phyloP scores from a whole-genome alignment of 2,888 invertebrate species.

The Scaptomyza cyrtandrae region DNA sequence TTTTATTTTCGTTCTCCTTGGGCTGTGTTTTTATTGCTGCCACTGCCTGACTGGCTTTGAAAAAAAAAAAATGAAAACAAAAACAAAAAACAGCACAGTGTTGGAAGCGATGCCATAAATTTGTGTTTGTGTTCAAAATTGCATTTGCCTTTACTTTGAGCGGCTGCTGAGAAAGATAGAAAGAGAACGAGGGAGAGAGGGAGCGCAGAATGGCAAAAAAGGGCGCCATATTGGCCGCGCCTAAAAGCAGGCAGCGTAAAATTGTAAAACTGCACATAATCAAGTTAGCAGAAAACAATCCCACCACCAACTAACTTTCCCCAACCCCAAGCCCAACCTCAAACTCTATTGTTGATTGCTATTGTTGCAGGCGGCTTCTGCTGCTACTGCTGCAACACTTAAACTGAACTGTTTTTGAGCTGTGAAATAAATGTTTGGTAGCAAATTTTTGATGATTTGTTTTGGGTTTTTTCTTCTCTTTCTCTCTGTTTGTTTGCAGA shows the following conservation, averaged over 20 bases:
- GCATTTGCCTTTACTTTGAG: conserved; percentile 78
- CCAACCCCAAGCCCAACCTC: not conserved
- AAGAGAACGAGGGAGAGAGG: conserved; percentile 7
- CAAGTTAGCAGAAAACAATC: conserved; percentile 56
- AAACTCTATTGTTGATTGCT: conserved; percentile 31
- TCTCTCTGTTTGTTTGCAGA: conserved; percentile 58
- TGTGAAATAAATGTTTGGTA: conserved; percentile 64
- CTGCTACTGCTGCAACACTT: conserved; percentile 46
- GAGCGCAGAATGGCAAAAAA: conserved; percentile 2
- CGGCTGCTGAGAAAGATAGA: conserved; percentile 32
- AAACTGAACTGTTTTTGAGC: conserved; percentile 38
- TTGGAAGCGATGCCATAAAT: conserved; percentile 57
- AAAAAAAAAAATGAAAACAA: conserved; percentile 21
- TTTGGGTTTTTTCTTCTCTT: conserved; percentile 15
- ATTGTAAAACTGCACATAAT: conserved; percentile 76
- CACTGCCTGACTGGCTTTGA: not conserved
- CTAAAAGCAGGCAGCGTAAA: conserved; percentile 75
- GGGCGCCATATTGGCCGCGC: conserved; percentile 65
- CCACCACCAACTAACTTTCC: not conserved
- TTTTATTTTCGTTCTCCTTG: conserved; percentile 20
- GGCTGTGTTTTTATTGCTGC: conserved; percentile 32
- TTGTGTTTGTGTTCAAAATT: conserved; percentile 78
- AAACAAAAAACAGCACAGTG: conserved; percentile 25
- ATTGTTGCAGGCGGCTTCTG: conserved; percentile 34
- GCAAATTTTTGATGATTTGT: conserved; percentile 59